Evolutionary conservation across 1,140 invertebrate genomes (phyloP).

Genomic region (Zaprionus lachaisei): DNA sequence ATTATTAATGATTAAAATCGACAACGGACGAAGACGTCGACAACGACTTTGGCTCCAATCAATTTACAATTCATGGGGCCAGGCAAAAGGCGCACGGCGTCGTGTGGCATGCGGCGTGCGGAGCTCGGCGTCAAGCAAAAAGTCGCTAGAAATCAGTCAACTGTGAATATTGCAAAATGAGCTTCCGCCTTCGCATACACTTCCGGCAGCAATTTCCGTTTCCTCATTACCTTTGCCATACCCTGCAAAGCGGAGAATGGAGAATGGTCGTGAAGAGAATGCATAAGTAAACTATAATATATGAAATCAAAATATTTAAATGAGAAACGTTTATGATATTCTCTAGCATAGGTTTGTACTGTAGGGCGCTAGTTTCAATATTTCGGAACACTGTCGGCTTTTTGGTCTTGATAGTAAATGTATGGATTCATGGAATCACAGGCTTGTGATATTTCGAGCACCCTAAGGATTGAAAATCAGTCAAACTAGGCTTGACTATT

Average conservation of each 20-base stretch:
- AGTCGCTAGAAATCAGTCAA: constrained; percentile 77
- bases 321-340: no score
- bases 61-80: constrained; percentile 76
- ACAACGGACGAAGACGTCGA: constrained; percentile 37
- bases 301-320: background rate
- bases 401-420: no score
- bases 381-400: no score
- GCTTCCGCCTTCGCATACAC: constrained; percentile 76
- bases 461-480: no score
- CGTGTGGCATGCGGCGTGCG: background rate
- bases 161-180: constrained; percentile 83
- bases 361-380: no score
- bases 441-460: no score
- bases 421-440: no score
- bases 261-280: background rate
- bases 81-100: background rate
- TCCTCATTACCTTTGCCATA: constrained; percentile 75
- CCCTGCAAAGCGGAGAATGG: constrained; percentile 25
- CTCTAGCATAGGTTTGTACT: no score
- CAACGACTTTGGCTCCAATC: constrained; percentile 66
- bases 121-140: constrained; percentile 49
- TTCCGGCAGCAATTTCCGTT: constrained; percentile 83
- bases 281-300: background rate
- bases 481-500: no score
- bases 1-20: constrained; percentile 77